Evolutionary conservation across 2,888 invertebrate genomes (phyloP), one percentile per base, ranked within the genome.

Genomic region (Melieria omissa): DNA sequence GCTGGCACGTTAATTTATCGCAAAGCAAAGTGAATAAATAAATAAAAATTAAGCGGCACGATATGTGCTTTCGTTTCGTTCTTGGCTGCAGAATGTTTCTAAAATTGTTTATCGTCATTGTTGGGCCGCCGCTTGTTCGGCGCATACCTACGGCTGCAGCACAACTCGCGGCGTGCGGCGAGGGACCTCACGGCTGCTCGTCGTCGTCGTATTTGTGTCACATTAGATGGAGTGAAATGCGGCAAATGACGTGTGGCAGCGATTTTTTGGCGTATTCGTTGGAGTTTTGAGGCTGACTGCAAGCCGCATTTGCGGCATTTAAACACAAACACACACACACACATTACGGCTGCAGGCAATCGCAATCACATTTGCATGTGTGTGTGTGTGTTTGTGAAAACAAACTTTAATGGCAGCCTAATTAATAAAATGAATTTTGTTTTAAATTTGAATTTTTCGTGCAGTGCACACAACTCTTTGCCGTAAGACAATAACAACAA

Each of bases 341-440:
- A 29, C 29, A 29, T 29, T 29, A 1, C 29, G 2, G 8, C n/a
- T 60, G 42, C 12, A 60, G 14, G 60, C 42, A 41, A 63, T 45
- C 4, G 46, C 45, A n/a, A 2, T 16, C 12, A 29, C 29, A 49
- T 2, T 0, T 7, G n/a, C 3, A 42, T 58, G 29, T 65, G 58
- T 29, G 5, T 73, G 54, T 65, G 8, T 64, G 46, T 77, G 66
- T 75, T 29, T 76, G 71, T 76, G 72, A 75, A 76, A 77, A 77
- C 77, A 79, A 80, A 80, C 80, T 83, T 81, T 80, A 80, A 82
- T 82, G 78, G 75, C 81, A 81, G 80, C 80, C 81, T 82, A 84
- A 84, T 84, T 84, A 84, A 83, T 83, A 82, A 82, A 71, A 83
- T 78, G 78, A 76, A 80, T 78, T 76, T 29, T 78, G 78, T 79